Evolutionary conservation across 2,113 vertebrate species (phyloP).

Genomic region (Cricetomys ansorgei): DNA sequence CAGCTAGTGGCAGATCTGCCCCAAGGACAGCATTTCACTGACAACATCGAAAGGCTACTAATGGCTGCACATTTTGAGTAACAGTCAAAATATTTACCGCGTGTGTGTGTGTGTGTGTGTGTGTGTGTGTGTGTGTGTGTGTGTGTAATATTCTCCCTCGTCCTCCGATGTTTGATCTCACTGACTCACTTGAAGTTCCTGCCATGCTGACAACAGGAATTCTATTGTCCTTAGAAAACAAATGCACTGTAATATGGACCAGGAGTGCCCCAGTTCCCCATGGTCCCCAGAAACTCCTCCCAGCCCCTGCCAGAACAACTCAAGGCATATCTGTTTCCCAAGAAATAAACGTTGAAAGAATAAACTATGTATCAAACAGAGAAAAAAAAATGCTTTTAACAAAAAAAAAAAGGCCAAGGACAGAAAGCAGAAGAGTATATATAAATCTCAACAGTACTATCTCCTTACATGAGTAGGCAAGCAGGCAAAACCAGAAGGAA

Average conservation of each 20-base stretch:
- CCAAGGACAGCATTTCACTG: not conserved
- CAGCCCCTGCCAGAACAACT: not conserved
- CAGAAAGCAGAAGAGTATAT: not conserved
- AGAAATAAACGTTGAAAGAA: not conserved
- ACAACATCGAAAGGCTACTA: not conserved
- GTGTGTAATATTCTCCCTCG: not conserved
- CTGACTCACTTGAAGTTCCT: not conserved
- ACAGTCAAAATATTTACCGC: not conserved
- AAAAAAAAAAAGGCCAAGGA: constrained; percentile 5
- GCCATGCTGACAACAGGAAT: not conserved
- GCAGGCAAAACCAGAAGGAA: not conserved
- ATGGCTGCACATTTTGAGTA: not conserved
- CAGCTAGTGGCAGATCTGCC: not conserved
- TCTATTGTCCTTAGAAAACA: not conserved
- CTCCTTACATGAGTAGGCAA: not conserved
- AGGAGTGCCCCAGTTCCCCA: not conserved
- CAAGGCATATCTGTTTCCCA: not conserved
- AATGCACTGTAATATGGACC: not conserved
- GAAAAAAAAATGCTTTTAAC: not conserved
- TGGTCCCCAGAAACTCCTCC: not conserved
- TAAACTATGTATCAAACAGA: not conserved
- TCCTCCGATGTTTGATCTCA: not conserved
- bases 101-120: not conserved
- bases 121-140: not conserved
- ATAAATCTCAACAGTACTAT: not conserved